These are phyloP conservation scores for Gallinago media DNA, from an alignment of 2,113 vertebrate species.

Conservation along the genomic window DNA sequence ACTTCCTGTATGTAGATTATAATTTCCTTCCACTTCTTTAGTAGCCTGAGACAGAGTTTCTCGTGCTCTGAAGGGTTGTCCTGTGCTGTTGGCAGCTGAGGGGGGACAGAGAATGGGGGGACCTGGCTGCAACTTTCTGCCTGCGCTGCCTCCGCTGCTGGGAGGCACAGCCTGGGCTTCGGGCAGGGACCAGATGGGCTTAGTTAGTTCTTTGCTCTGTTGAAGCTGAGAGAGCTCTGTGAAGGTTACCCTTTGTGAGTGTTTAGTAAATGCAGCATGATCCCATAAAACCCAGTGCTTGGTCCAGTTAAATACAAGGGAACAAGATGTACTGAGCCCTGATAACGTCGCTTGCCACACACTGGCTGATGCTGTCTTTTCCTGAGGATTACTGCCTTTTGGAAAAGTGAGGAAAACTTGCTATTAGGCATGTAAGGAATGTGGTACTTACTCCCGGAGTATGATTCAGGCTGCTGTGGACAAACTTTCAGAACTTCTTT, in stretches of 20 bases:
- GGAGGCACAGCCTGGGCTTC: neutral
- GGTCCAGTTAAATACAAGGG: neutral
- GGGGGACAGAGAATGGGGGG: neutral
- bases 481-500: neutral
- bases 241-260: neutral
- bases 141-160: neutral
- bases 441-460: neutral
- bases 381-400: neutral
- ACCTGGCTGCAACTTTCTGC: neutral
- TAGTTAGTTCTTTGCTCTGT: neutral
- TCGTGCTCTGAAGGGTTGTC: neutral
- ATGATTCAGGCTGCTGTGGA: neutral
- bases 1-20: neutral
- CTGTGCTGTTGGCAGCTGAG: neutral
- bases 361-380: neutral
- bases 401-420: neutral
- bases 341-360: fast-evolving
- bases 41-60: neutral
- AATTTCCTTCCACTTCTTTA: neutral
- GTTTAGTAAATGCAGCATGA: neutral
- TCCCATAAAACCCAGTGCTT: neutral
- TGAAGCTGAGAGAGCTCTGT: neutral
- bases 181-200: neutral
- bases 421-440: neutral
- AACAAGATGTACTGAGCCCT: neutral